Conservation (phyloP, 2,113 vertebrate genomes). For the Thamnophis sirtalis region DNA sequence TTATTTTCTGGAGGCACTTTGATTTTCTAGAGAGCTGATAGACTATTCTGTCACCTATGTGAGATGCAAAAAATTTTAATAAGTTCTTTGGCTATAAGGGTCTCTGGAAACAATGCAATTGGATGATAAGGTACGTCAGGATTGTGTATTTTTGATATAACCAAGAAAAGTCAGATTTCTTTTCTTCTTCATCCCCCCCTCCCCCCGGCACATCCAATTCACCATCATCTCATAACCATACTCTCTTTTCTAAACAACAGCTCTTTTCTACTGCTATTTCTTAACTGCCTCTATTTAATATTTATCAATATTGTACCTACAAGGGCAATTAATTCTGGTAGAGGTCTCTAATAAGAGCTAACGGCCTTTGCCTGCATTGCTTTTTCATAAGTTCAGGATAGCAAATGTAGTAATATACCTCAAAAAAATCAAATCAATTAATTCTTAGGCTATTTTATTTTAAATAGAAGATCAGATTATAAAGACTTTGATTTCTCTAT, state of each 20-base stretch:
- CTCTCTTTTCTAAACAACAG: not conserved
- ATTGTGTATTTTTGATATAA: not conserved
- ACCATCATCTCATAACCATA: not conserved
- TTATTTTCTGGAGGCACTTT: too few relatives aligned
- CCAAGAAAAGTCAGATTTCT: not conserved
- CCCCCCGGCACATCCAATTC: not conserved
- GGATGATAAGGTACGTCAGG: too few relatives aligned
- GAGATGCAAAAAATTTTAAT: too few relatives aligned
- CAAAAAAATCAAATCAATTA: not conserved
- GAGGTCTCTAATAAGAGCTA: not conserved
- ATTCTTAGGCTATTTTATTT: not conserved
- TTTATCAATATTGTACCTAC: not conserved
- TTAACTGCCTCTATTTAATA: not conserved
- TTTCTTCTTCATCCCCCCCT: not conserved
- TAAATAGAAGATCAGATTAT: not conserved
- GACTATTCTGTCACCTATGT: too few relatives aligned
- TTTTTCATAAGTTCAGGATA: not conserved
- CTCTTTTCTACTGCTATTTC: not conserved
- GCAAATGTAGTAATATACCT: not conserved
- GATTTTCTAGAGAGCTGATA: too few relatives aligned
- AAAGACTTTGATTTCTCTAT: not conserved
- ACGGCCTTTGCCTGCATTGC: not conserved
- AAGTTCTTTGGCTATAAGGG: too few relatives aligned
- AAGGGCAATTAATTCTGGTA: not conserved
- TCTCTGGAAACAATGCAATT: too few relatives aligned